A percentile compares a stretch with the other conserved stretches of the same genome.
Evolutionary conservation across 1,140 invertebrate species (phyloP).

Genomic region (Popillia japonica): DNA sequence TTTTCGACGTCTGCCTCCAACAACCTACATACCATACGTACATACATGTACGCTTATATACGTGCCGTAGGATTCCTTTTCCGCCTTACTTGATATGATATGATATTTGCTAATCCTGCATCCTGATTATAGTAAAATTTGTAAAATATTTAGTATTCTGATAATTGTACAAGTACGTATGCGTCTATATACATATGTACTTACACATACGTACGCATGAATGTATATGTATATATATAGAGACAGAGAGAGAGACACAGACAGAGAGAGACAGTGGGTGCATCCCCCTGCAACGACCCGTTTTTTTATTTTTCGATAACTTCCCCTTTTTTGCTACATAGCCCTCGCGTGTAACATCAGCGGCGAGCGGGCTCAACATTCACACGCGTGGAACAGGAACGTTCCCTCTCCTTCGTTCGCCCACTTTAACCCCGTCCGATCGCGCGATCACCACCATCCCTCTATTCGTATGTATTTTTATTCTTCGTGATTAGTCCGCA

Average conservation of each 20-base stretch:
- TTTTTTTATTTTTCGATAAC: not conserved
- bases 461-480: constrained; percentile 54
- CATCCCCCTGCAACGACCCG: too few species aligned
- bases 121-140: too few species aligned
- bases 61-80: not conserved
- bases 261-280: too few species aligned
- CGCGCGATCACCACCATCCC: constrained; percentile 46
- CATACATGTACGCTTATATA: not conserved
- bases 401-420: constrained; percentile 17
- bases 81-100: not conserved
- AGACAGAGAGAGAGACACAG: too few species aligned
- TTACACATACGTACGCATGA: too few species aligned
- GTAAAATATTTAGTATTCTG: too few species aligned
- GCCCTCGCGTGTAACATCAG: constrained; percentile 35
- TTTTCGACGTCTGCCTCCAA: not conserved
- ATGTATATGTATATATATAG: too few species aligned
- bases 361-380: constrained; percentile 49
- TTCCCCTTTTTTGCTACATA: not conserved
- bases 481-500: constrained; percentile 60
- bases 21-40: not conserved
- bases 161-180: too few species aligned
- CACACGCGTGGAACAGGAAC: constrained; percentile 42
- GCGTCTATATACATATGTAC: too few species aligned
- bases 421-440: constrained; percentile 25
- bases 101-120: too few species aligned